Evolutionary conservation across 2,888 invertebrate species (phyloP).

Genomic region (Mythimna vitellina): DNA sequence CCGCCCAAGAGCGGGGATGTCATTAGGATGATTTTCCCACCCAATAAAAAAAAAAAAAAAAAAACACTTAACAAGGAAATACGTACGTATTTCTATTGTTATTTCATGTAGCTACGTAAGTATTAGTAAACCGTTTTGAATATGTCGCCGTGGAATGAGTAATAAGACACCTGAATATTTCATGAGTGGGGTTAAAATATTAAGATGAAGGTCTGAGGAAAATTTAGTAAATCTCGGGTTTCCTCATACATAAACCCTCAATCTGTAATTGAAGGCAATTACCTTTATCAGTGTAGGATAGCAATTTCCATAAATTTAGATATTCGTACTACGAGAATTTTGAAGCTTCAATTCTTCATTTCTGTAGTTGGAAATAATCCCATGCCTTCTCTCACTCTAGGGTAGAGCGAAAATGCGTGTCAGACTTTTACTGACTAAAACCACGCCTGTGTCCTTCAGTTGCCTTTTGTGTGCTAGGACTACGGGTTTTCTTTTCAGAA

Average conservation of each 20-base stretch:
- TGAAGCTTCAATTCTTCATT: background rate
- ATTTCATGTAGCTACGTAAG: background rate
- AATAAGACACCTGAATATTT: constrained; percentile 12
- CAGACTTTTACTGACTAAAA: too few relatives aligned
- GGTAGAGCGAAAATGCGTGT: too few relatives aligned
- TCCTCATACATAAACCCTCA: background rate
- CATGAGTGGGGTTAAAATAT: constrained; percentile 5
- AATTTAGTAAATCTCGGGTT: background rate
- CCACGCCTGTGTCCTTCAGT: too few relatives aligned
- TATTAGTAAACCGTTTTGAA: background rate
- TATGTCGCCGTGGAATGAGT: background rate
- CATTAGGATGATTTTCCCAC: too few relatives aligned
- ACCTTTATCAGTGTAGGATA: background rate
- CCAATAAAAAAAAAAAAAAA: too few relatives aligned
- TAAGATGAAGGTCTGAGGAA: background rate
- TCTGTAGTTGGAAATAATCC: too few relatives aligned
- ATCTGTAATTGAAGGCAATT: background rate
- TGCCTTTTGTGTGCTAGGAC: too few relatives aligned
- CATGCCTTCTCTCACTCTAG: too few relatives aligned
- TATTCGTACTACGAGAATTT: background rate
- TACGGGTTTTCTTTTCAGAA: too few relatives aligned
- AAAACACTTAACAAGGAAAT: background rate
- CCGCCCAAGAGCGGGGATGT: too few relatives aligned
- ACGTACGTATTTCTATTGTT: background rate
- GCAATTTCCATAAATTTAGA: background rate